Conservation (phyloP, 2,888 invertebrate genomes). For the Hypomecis punctinalis region DNA sequence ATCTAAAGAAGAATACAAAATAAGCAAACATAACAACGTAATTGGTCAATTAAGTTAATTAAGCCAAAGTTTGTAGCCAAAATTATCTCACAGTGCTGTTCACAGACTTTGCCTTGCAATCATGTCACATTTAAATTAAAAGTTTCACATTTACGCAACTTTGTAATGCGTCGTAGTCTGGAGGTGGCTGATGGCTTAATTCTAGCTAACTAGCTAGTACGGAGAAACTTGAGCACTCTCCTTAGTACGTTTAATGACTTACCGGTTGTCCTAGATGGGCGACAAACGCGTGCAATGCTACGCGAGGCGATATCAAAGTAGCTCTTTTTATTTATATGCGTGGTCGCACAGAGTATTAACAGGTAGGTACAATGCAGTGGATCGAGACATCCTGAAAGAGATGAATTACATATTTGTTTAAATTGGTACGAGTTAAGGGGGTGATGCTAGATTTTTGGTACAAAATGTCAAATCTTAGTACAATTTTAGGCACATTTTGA, state of each 20-base stretch:
- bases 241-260: slow-evolving; percentile 34
- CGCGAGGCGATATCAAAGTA: no score
- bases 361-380: no score
- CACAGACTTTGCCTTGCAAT: slow-evolving; percentile 55
- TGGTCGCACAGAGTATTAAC: no score
- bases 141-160: slow-evolving; percentile 55
- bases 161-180: slow-evolving; percentile 50
- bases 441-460: no score
- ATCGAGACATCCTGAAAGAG: no score
- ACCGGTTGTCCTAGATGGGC: background rate
- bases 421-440: no score
- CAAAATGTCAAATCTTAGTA: no score
- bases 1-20: background rate
- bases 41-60: slow-evolving; percentile 42
- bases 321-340: no score
- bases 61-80: slow-evolving; percentile 49
- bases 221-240: slow-evolving; percentile 41
- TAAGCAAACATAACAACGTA: background rate
- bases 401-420: no score
- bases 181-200: slow-evolving; percentile 43
- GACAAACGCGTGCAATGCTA: no score
- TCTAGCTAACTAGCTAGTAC: slow-evolving; percentile 35
- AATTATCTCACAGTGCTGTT: slow-evolving; percentile 56
- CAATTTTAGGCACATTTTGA: no score
- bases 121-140: slow-evolving; percentile 60